These are phyloP conservation scores for Bergia sp. DNA, from an alignment of 92 coral and sea anemone genomes.

Conservation along the genomic window DNA sequence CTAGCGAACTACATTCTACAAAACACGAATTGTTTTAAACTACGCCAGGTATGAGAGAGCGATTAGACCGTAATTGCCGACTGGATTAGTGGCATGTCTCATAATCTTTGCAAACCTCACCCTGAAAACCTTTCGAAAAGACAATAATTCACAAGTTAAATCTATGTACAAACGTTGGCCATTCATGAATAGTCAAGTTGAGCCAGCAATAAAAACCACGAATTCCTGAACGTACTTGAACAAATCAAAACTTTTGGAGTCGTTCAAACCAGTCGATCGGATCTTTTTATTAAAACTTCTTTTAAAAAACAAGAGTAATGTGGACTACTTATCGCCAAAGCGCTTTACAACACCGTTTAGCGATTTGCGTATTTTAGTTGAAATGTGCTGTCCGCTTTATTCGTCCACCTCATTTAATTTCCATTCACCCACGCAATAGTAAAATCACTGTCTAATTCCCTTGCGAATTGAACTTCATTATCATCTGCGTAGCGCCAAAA, in stretches of 20 bases:
- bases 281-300: background rate
- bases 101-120: conserved; percentile 35
- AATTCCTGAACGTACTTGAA: conserved; percentile 32
- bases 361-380: background rate
- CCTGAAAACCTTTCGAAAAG: conserved; percentile 30
- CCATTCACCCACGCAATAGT: conserved; percentile 16
- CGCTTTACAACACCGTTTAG: too few relatives aligned
- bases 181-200: conserved; percentile 26
- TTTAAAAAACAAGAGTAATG: background rate
- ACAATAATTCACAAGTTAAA: conserved; percentile 27
- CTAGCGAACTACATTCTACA: too few relatives aligned
- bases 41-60: conserved; percentile 22
- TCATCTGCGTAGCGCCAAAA: conserved; percentile 35
- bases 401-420: background rate
- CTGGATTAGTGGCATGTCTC: conserved; percentile 40
- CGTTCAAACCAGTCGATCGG: conserved; percentile 2
- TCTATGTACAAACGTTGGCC: conserved; percentile 12
- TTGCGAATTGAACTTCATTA: conserved; percentile 27
- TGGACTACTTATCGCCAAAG: background rate
- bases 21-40: background rate
- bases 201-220: background rate
- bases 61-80: conserved; percentile 15
- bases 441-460: conserved; percentile 23
- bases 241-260: background rate
- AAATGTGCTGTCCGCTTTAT: background rate